Conservation (phyloP, 2,113 vertebrate species). For the Australoheros scitulus region DNA sequence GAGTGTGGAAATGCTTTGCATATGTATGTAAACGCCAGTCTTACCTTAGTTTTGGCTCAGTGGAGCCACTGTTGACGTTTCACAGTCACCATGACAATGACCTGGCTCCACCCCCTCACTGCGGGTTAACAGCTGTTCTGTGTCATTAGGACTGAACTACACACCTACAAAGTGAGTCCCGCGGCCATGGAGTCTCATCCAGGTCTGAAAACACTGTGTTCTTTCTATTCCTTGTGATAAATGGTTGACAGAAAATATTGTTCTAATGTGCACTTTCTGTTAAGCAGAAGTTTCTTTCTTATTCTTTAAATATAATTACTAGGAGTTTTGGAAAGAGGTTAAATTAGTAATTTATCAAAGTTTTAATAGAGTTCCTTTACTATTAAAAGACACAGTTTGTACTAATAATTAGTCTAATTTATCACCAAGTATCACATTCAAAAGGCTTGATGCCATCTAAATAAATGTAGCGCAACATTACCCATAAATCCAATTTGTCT, state of each 20-base stretch:
- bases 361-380: no score
- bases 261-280: rapidly evolving
- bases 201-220: not conserved
- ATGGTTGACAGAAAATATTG: not conserved
- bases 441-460: no score
- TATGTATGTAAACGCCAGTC: not conserved
- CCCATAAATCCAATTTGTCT: no score
- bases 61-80: not conserved
- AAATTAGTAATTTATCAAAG: no score
- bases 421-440: no score
- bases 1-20: not conserved
- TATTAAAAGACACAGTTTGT: no score
- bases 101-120: not conserved
- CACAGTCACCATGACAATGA: constrained; percentile 43
- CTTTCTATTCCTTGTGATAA: not conserved
- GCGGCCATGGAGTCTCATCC: not conserved
- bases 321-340: no score
- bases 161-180: no score
- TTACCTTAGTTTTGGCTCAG: not conserved
- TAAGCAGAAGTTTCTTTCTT: not conserved
- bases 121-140: not conserved
- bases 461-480: no score
- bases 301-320: no score
- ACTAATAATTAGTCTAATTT: no score
- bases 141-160: no score